Percentiles rank a stretch among this genome's conserved stretches.
Conservation (phyloP, 2,888 invertebrate genomes). For the Limnephilus rhombicus region DNA sequence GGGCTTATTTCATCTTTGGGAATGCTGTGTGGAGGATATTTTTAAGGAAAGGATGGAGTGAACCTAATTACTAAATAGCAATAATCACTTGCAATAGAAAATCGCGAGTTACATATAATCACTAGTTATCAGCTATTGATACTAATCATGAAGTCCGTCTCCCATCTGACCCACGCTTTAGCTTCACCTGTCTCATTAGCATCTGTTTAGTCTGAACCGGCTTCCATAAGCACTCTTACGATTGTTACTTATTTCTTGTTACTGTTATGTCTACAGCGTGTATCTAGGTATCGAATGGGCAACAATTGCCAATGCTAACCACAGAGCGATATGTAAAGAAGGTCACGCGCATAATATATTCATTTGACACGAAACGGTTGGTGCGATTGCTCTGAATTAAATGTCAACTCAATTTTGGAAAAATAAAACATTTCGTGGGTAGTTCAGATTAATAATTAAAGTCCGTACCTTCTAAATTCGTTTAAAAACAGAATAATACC, state of each 20-base stretch:
- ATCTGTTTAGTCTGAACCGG: not conserved
- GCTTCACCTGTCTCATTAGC: constrained; percentile 15
- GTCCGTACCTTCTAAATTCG: too few relatives aligned
- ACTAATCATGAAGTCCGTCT: not conserved
- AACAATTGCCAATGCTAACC: not conserved
- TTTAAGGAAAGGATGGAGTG: too few relatives aligned
- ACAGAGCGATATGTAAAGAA: not conserved
- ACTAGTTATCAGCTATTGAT: too few relatives aligned
- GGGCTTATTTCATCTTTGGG: too few relatives aligned
- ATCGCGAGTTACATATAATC: too few relatives aligned
- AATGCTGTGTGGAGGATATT: too few relatives aligned
- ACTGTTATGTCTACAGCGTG: not conserved
- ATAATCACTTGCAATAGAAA: too few relatives aligned
- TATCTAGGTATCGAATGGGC: not conserved
- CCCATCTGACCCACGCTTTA: not conserved
- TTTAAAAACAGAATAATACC: too few relatives aligned
- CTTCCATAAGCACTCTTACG: not conserved
- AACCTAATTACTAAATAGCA: too few relatives aligned
- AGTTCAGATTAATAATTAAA: too few relatives aligned
- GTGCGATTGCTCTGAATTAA: not conserved
- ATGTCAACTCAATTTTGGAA: not conserved
- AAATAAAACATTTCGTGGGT: too few relatives aligned
- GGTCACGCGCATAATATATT: not conserved
- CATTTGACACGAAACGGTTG: not conserved
- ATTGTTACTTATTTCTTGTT: not conserved